Conservation (phyloP, 2,113 vertebrate species). For the Haemorhous mexicanus region DNA sequence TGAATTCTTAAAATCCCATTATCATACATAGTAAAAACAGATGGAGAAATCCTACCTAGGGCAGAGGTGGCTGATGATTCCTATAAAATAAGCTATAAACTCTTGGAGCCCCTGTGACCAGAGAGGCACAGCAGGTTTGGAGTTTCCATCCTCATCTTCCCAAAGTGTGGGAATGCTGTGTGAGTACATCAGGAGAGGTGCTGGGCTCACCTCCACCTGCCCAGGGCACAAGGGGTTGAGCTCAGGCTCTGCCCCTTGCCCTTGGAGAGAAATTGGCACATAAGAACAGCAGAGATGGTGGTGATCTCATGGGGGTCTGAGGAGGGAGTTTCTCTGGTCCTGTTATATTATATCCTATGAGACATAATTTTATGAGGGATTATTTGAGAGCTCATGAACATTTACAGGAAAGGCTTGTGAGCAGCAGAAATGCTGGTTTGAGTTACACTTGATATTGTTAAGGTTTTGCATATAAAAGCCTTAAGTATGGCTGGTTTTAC, state of each 20-base stretch:
- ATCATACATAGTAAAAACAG: neutral
- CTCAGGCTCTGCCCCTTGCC: neutral
- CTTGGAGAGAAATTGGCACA: neutral
- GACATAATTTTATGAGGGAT: neutral
- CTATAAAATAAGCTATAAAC: neutral
- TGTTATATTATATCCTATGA: neutral
- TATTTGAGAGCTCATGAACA: neutral
- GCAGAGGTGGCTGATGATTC: neutral
- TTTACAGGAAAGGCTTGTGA: neutral
- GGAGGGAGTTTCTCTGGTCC: neutral
- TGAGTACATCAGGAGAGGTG: neutral
- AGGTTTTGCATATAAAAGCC: neutral
- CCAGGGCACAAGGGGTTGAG: neutral
- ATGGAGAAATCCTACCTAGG: neutral
- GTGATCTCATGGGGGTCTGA: neutral
- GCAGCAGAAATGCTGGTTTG: neutral
- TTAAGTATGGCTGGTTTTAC: neutral
- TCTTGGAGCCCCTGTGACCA: neutral
- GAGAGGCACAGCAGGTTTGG: neutral
- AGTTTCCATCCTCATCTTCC: neutral
- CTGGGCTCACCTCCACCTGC: neutral
- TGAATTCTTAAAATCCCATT: neutral
- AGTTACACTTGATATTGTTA: neutral
- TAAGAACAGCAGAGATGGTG: neutral
- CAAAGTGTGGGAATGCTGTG: neutral